phyloP scores from a whole-genome alignment of 2,888 invertebrate species.

The Amblyjoppa fuscipennis region DNA sequence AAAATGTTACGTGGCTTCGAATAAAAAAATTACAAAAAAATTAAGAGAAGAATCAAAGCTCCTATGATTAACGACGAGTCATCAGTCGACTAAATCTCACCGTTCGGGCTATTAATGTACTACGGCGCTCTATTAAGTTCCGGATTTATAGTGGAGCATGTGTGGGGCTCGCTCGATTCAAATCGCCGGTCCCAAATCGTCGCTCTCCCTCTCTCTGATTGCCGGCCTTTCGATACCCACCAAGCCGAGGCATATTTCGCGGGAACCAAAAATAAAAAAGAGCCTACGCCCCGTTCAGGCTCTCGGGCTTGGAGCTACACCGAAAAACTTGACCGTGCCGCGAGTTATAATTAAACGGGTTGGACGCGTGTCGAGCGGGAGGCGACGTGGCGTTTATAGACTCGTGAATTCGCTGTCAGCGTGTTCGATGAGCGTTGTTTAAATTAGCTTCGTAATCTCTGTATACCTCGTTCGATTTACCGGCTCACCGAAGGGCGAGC shows the following conservation, averaged over 20 bases:
- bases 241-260: conserved; percentile 41
- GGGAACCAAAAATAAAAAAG: conserved; percentile 66
- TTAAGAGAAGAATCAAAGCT: neutral
- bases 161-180: conserved; percentile 22
- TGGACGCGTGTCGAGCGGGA: conserved; percentile 6
- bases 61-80: neutral
- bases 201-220: neutral
- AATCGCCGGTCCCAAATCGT: neutral
- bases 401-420: conserved; percentile 45
- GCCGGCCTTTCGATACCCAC: neutral
- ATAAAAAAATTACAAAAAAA: neutral
- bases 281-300: conserved; percentile 62
- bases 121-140: conserved; percentile 15
- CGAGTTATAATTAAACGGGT: conserved; percentile 61
- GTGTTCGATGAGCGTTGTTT: conserved; percentile 40
- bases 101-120: conserved; percentile 8
- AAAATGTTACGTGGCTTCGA: neutral
- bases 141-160: conserved; percentile 22
- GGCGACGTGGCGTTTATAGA: neutral
- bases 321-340: conserved; percentile 44
- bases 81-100: neutral
- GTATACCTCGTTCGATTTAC: conserved; percentile 15
- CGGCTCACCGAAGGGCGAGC: conserved; percentile 31
- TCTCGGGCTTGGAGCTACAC: neutral
- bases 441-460: conserved; percentile 30